These are phyloP conservation scores for Oasisia sp. DNA, from an alignment of 2,888 invertebrate species.

Conservation along the genomic window DNA sequence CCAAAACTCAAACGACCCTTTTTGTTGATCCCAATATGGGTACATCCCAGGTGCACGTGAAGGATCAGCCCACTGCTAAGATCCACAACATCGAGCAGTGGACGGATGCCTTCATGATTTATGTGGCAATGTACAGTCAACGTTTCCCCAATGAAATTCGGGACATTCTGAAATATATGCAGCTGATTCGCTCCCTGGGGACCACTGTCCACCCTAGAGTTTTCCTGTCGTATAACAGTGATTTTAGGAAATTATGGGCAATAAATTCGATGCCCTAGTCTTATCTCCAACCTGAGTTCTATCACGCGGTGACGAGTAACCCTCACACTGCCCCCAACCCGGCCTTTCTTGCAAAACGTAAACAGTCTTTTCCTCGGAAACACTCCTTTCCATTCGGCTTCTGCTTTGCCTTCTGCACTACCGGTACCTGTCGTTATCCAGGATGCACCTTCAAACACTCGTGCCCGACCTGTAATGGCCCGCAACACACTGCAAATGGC, in stretches of 20 bases:
- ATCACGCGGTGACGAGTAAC: neutral
- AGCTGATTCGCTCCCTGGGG: neutral
- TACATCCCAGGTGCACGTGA: neutral
- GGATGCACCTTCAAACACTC: neutral
- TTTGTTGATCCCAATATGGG: neutral
- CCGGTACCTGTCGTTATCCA: neutral
- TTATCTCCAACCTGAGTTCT: neutral
- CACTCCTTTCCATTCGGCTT: neutral
- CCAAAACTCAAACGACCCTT: neutral
- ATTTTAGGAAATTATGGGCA: neutral
- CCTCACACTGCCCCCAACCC: neutral
- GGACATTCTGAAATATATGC: neutral
- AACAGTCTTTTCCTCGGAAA: no score
- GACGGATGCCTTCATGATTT: slow-evolving; percentile 19
- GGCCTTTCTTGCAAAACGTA: neutral
- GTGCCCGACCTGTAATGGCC: neutral
- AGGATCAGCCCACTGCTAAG: neutral
- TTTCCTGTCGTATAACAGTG: neutral
- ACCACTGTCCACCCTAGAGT: no score
- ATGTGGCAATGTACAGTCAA: neutral
- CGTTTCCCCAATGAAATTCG: neutral
- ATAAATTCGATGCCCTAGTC: neutral
- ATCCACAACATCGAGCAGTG: neutral
- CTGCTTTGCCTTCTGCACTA: neutral
- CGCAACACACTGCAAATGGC: no score